Evolutionary conservation across 2,113 vertebrate genomes (phyloP).

Genomic region (Brachirus orientalis): DNA sequence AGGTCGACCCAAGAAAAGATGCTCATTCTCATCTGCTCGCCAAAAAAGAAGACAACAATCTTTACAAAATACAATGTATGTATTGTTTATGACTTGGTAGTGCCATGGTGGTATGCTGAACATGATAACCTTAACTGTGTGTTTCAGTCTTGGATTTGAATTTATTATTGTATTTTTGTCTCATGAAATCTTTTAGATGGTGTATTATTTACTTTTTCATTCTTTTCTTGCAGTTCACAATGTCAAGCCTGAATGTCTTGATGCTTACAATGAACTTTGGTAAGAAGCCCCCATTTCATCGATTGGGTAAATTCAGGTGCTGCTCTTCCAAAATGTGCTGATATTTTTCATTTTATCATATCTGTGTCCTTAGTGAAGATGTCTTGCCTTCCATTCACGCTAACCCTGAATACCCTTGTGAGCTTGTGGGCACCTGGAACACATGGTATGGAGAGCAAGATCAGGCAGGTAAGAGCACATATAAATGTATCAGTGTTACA

Average conservation of each 20-base stretch:
- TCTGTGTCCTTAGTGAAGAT: conserved; percentile 83
- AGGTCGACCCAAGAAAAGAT: conserved; percentile 96
- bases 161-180: neutral
- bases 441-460: conserved; percentile 99
- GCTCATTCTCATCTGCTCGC: conserved; percentile 96
- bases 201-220: conserved; percentile 47
- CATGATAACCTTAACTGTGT: neutral
- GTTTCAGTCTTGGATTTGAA: conserved; percentile 6
- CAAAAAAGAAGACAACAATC: conserved; percentile 94
- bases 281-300: conserved; percentile 67
- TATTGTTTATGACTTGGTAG: conserved; percentile 19
- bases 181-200: conserved; percentile 2
- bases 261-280: conserved; percentile 96
- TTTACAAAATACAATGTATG: conserved; percentile 98
- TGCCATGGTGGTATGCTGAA: neutral
- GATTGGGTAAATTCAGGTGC: neutral
- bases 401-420: conserved; percentile 92
- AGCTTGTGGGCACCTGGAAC: conserved; percentile 98
- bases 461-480: conserved; percentile 90
- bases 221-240: conserved; percentile 92
- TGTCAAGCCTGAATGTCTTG: conserved; percentile 97
- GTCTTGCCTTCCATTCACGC: conserved; percentile 92
- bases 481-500: neutral
- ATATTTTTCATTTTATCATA: conserved; percentile 5
- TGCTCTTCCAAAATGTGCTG: neutral